Conservation (phyloP, 2,797 vertebrate species). For the Halcyon smyrnensis region DNA sequence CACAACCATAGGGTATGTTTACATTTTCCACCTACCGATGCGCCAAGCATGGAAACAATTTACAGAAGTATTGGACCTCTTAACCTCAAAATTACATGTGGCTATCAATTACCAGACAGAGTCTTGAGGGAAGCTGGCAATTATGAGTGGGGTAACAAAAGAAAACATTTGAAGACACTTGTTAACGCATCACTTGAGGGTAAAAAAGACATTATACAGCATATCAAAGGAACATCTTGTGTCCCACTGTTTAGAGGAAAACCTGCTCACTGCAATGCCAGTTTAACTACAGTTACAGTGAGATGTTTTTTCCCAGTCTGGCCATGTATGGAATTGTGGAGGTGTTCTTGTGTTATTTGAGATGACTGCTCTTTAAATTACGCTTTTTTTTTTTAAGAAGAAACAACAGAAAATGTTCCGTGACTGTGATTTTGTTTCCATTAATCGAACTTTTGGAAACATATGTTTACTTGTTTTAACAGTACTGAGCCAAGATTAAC, state of each 20-base stretch:
- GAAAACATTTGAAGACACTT: slow-evolving; percentile 38
- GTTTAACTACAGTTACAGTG: too few species aligned
- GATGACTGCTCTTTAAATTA: too few species aligned
- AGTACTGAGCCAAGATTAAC: not conserved
- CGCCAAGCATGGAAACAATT: not conserved
- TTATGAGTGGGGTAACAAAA: slow-evolving; percentile 46
- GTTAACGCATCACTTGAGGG: slow-evolving; percentile 30
- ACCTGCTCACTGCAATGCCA: not conserved
- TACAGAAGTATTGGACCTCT: not conserved
- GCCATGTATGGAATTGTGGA: too few species aligned
- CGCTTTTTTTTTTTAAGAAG: not conserved
- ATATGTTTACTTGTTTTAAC: not conserved
- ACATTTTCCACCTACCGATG: not conserved
- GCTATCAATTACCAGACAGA: not conserved
- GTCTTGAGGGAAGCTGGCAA: not conserved
- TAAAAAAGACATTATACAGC: slow-evolving; percentile 8
- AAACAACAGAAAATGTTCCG: not conserved
- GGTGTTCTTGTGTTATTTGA: too few species aligned
- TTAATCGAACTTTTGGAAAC: not conserved
- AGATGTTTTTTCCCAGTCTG: too few species aligned
- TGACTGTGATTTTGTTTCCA: not conserved
- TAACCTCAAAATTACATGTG: not conserved
- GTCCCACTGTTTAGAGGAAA: not conserved
- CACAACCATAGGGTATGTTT: not conserved
- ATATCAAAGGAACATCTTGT: not conserved